Base-by-base conservation (phyloP, 1,140 invertebrate genomes). In the Ptiloglossa arizonensis region DNA sequence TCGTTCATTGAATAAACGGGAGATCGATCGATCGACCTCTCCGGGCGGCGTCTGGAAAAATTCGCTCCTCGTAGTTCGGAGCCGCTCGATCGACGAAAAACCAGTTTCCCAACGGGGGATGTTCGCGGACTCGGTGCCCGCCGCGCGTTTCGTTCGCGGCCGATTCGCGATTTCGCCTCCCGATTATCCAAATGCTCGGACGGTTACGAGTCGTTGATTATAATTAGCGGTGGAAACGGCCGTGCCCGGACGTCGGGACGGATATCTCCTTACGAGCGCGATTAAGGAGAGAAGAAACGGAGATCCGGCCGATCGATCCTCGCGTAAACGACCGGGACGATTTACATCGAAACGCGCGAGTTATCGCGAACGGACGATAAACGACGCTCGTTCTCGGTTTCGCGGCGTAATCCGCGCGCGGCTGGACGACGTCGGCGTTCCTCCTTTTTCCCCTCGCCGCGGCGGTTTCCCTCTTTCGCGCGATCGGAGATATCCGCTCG, bases 321-420 rank as follows among this genome's bases (percentile, higher is more conserved):
- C 15, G 24, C 27, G 27, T 50, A 69, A 74, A 80, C 29, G 41
- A 38, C 13, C 32, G 19, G 32, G 2, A 29, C 32, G 48, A 74
- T 60, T 66, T 72, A 19, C 60, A 48, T 79, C 22, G 59, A 64
- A 44, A 59, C 41, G 44, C 56, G 66, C 62, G 48, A 41, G 50
- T 72, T 72, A 54, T 72, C 52, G 35, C n/a, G 22, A n/a, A 22
- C 38, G 50, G 52, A 57, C 54, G 54, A 52, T 52, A 24, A 67
- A 67, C 64, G 17, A 15, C 41, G 27, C 54, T 59, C 24, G 13
- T 44, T 56, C 22, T 46, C 46, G 19, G 15, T 67, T 13, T 13
- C 32, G 5, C 15, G 22, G 35, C 22, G 41, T 52, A 74, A 80
- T 41, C 52, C n/a, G n/a, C n/a, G 56, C 44, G 15, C 54, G 29